These are phyloP conservation scores for Wasmannia auropunctata DNA, from an alignment of 1,140 invertebrate species.

Conservation along the genomic window DNA sequence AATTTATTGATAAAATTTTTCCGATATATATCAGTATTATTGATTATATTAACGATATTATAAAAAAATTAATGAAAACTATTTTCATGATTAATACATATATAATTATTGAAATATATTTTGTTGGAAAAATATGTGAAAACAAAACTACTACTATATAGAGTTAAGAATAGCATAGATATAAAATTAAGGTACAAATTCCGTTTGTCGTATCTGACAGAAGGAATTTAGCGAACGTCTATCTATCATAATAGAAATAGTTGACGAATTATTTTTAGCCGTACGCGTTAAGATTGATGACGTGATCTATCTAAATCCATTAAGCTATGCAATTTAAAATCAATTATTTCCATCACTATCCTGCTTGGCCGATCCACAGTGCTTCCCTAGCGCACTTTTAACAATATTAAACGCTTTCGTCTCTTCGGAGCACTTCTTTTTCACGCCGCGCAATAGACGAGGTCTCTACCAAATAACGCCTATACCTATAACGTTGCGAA, in stretches of 20 bases:
- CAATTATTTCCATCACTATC: neutral
- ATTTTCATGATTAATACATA: neutral
- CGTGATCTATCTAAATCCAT: neutral
- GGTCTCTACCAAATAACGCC: neutral
- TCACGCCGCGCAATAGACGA: neutral
- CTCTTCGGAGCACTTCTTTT: neutral
- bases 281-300: neutral
- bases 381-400: conserved; percentile 6
- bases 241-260: neutral
- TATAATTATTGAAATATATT: neutral
- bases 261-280: neutral
- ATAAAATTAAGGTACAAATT: neutral
- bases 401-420: conserved; percentile 1
- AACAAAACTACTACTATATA: neutral
- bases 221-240: neutral
- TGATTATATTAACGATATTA: neutral
- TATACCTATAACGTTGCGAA: conserved; percentile 65
- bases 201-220: neutral
- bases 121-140: neutral
- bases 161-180: neutral
- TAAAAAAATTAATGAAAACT: neutral
- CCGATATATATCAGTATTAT: neutral
- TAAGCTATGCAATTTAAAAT: neutral
- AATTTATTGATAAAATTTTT: neutral
- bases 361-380: neutral